Percentiles rank a stretch among this genome's conserved stretches.
phyloP scores from a whole-genome alignment of 2,113 vertebrate species.

The Calyptommatus sinebrachiatus region DNA sequence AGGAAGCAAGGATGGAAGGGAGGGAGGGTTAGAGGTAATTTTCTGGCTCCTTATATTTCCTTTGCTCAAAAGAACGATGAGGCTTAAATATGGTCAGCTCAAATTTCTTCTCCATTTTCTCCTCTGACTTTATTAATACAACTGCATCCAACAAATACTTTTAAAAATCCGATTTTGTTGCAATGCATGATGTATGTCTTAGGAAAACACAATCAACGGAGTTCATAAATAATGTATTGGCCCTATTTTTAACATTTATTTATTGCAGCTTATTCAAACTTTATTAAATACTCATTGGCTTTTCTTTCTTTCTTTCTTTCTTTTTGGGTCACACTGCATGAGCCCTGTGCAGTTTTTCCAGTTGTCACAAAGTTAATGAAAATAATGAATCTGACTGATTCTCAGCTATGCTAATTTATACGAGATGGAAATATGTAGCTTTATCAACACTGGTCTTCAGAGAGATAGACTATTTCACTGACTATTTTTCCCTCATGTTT shows the following conservation, averaged over 20 bases:
- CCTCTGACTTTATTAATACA: background rate
- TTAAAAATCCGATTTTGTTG: background rate
- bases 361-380: background rate
- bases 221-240: background rate
- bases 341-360: background rate
- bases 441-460: background rate
- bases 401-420: background rate
- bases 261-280: background rate
- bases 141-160: background rate
- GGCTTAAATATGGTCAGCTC: background rate
- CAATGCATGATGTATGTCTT: background rate
- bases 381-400: conserved; percentile 5
- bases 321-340: background rate
- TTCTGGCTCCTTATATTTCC: too few relatives aligned
- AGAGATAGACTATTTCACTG: background rate
- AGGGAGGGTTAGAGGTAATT: too few relatives aligned
- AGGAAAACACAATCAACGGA: background rate
- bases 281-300: background rate
- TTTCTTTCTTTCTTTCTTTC: background rate
- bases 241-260: background rate
- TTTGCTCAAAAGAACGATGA: background rate
- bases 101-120: background rate
- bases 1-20: too few relatives aligned
- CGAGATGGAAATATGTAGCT: background rate
- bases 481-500: background rate